A percentile compares a stretch with the other conserved stretches of the same genome.
These are phyloP conservation scores for Micromys minutus DNA, from an alignment of 2,113 vertebrate genomes.

Conservation along the genomic window DNA sequence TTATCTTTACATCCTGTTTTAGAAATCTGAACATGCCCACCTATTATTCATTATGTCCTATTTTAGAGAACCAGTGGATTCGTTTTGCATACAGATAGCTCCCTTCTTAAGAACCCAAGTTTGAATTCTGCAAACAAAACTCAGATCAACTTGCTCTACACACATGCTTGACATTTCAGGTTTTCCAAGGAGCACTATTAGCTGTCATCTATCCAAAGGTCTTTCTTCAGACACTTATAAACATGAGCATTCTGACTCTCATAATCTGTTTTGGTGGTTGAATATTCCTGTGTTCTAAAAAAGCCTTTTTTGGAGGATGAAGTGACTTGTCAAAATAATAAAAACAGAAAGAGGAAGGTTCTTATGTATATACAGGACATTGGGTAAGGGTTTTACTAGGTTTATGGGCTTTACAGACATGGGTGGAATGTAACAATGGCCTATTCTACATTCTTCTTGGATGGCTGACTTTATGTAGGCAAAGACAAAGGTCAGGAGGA, in stretches of 20 bases:
- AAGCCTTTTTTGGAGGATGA: not conserved
- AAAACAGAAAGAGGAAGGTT: not conserved
- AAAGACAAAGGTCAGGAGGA: not conserved
- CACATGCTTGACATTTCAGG: too few species aligned
- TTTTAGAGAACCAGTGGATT: not conserved
- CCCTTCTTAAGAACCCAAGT: not conserved
- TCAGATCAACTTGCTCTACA: not conserved
- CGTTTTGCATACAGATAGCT: too few species aligned
- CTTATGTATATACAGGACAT: too few species aligned
- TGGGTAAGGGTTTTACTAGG: not conserved
- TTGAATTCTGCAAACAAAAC: not conserved
- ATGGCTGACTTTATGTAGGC: not conserved
- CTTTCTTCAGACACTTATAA: not conserved
- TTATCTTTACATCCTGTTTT: not conserved
- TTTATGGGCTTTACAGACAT: not conserved
- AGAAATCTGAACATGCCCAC: not conserved
- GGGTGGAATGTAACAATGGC: too few species aligned
- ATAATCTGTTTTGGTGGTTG: not conserved
- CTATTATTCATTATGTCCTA: not conserved
- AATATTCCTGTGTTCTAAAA: not conserved
- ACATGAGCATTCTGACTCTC: not conserved
- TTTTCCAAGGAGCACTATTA: not conserved
- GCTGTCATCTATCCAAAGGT: not conserved
- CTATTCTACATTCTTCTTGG: rapidly evolving
- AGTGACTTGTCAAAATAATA: not conserved